These are phyloP conservation scores for Ophioninae sp. DNA, from an alignment of 2,888 invertebrate genomes.

Conservation along the genomic window DNA sequence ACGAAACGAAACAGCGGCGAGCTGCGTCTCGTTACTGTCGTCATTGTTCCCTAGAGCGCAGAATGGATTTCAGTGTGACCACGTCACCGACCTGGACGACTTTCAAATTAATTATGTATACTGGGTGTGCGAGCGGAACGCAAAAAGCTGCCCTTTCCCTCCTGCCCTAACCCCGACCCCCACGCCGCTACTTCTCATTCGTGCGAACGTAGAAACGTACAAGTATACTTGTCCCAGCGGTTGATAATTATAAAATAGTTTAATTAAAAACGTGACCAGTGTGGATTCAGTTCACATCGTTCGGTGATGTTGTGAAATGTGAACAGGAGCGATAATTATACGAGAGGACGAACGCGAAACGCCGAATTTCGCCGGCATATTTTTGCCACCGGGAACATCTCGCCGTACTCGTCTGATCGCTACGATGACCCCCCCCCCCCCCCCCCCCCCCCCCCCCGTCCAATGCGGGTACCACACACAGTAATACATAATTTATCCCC, in stretches of 20 bases:
- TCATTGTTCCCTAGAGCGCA: constrained; percentile 9
- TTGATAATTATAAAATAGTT: constrained; percentile 61
- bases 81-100: constrained; percentile 25
- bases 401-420: constrained; percentile 13
- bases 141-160: neutral
- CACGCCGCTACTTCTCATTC: neutral
- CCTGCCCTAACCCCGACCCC: no score
- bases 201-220: neutral
- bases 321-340: constrained; percentile 59
- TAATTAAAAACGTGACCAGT: constrained; percentile 61
- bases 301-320: constrained; percentile 38
- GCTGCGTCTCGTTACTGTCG: constrained; percentile 10
- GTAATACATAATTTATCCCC: constrained; percentile 60
- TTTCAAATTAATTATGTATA: constrained; percentile 52
- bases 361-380: constrained; percentile 56
- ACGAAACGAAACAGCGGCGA: constrained; percentile 1
- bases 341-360: constrained; percentile 46
- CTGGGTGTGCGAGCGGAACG: neutral
- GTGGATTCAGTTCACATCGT: constrained; percentile 36
- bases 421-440: constrained; percentile 12
- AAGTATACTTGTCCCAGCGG: constrained; percentile 8
- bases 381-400: constrained; percentile 26
- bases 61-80: constrained; percentile 31
- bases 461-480: constrained; percentile 10
- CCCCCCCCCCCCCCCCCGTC: neutral